phyloP scores from a whole-genome alignment of 1,140 invertebrate genomes.

The Latrodectus geometricus region DNA sequence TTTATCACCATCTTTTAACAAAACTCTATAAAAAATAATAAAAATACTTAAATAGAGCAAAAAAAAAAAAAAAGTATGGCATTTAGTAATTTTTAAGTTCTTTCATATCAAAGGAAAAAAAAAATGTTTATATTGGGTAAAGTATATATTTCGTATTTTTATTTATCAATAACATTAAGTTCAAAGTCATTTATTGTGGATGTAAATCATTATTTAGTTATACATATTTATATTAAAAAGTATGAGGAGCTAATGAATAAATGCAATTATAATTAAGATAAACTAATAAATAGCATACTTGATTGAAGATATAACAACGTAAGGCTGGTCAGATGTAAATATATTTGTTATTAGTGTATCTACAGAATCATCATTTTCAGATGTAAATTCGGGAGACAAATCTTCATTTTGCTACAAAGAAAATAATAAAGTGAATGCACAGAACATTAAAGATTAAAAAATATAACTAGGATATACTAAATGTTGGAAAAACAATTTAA shows the following conservation, averaged over 20 bases:
- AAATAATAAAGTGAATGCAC: background rate
- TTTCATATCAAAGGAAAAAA: too few relatives aligned
- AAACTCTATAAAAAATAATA: constrained; percentile 17
- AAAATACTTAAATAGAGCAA: background rate
- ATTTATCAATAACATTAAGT: too few relatives aligned
- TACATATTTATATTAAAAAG: too few relatives aligned
- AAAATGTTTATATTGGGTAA: too few relatives aligned
- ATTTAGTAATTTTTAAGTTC: too few relatives aligned
- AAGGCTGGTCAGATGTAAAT: constrained; percentile 84
- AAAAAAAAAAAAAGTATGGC: background rate
- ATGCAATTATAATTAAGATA: background rate
- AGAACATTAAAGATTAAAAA: too few relatives aligned
- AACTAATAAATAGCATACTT: constrained; percentile 73
- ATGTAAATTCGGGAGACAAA: constrained; percentile 16
- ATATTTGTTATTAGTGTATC: constrained; percentile 87
- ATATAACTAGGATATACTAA: too few relatives aligned
- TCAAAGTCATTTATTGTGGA: too few relatives aligned
- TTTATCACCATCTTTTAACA: constrained; percentile 44
- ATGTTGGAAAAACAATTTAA: too few relatives aligned
- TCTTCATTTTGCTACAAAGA: constrained; percentile 23
- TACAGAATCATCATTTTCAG: constrained; percentile 79
- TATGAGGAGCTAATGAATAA: too few relatives aligned
- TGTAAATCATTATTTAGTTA: too few relatives aligned
- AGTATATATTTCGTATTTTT: too few relatives aligned
- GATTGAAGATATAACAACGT: constrained; percentile 80